Evolutionary conservation across 2,888 invertebrate genomes (phyloP).

Genomic region (Panzeria rudis): DNA sequence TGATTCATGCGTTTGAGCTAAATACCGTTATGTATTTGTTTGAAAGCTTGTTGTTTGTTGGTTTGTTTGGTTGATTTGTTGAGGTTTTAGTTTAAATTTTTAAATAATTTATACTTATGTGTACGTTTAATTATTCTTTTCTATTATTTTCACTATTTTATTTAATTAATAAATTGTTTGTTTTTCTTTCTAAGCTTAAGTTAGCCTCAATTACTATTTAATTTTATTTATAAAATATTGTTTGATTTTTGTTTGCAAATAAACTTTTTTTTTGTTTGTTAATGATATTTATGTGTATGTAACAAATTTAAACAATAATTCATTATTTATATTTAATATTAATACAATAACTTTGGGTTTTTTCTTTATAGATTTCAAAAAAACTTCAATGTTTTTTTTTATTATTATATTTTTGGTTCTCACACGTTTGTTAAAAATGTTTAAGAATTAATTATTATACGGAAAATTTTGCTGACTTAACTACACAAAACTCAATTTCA

Average conservation of each 20-base stretch:
- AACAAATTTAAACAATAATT: constrained; percentile 38
- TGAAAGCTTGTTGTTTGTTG: constrained; percentile 32
- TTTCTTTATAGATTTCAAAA: constrained; percentile 35
- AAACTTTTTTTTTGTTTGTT: background rate
- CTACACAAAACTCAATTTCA: constrained; percentile 84
- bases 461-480: constrained; percentile 83
- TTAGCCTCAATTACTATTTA: constrained; percentile 3
- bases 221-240: constrained; percentile 22
- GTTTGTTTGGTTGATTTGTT: constrained; percentile 27
- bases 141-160: constrained; percentile 2
- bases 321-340: constrained; percentile 46
- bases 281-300: background rate
- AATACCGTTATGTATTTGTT: constrained; percentile 65
- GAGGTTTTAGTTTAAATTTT: constrained; percentile 28
- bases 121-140: constrained; percentile 16
- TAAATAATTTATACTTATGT: constrained; percentile 11
- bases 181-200: constrained; percentile 13
- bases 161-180: constrained; percentile 24
- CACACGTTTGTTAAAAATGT: constrained; percentile 68
- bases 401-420: constrained; percentile 70
- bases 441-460: constrained; percentile 78
- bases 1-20: constrained; percentile 12
- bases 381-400: constrained; percentile 32
- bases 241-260: constrained; percentile 35
- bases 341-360: constrained; percentile 23